Conservation (phyloP, 2,888 invertebrate genomes). For the Sycophila texana region DNA sequence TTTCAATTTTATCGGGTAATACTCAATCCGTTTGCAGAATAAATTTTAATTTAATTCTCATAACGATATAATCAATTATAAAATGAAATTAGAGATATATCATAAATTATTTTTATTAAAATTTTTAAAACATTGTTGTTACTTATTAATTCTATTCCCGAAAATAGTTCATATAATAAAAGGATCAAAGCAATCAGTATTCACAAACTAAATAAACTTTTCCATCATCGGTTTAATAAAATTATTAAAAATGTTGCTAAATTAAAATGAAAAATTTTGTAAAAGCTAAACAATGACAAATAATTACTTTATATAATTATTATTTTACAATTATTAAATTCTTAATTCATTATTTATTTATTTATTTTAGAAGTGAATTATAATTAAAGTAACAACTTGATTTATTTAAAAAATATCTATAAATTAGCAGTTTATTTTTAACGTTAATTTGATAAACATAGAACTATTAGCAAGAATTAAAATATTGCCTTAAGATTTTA, state of each 20-base stretch:
- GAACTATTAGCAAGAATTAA: constrained; percentile 12
- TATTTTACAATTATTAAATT: neutral
- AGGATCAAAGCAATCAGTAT: constrained; percentile 8
- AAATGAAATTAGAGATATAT: no score
- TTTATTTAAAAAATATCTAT: neutral
- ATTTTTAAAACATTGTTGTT: neutral
- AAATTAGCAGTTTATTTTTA: no score
- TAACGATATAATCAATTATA: no score
- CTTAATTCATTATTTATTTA: neutral
- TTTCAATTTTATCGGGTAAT: neutral
- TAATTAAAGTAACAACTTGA: neutral
- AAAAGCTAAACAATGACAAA: neutral
- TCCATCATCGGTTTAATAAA: no score
- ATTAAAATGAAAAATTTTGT: no score
- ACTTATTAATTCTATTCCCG: no score
- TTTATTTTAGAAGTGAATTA: constrained; percentile 4
- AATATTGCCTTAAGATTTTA: constrained; percentile 66
- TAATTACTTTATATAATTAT: neutral
- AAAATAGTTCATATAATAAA: neutral
- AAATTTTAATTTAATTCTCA: no score
- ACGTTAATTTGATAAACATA: no score
- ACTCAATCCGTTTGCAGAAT: no score
- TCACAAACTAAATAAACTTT: neutral
- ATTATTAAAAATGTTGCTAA: no score
- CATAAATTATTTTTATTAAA: no score